Base-by-base conservation (phyloP, 2,888 invertebrate species). In the Eupithecia tripunctaria region DNA sequence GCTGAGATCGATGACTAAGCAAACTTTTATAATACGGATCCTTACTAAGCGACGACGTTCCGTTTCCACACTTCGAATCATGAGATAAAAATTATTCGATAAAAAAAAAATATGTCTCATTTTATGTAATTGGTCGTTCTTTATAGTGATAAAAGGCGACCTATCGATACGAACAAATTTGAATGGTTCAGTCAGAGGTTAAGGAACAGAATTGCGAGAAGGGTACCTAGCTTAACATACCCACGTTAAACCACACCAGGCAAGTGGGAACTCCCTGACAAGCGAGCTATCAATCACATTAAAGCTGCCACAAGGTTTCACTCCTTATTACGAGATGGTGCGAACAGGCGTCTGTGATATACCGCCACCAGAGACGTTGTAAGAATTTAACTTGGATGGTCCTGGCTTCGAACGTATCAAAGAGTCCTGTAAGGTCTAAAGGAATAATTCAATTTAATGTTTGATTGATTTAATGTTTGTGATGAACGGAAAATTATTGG, bases 301-400 rank as follows among this genome's bases (percentile, higher is more conserved):
- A 69, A 73, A 76, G 67, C 71, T 73, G 76, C 76, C 76, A 69
- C 75, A 76, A 60, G 73, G 70, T 76, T 74, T 73, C 74, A 73
- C 76, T 74, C 74, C 67, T 60, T 72, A 56, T 59, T 59, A 63
- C 21, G 60, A 14, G 70, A 38, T 67, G 69, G 67, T 72, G 72
- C 25, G 74, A 66, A 74, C 70, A 64, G 59, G 18, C 66, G 72
- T 67, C 67, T 75, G 70, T 72, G 70, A 72, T 75, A 67, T 72
- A 72, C 71, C 69, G 69, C 25, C 67, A n/a, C 25, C 71, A 74
- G 74, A 18, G 0, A 25, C 60, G 65, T 27, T 43, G n/a, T 38
- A 3, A 71, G 68, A 25, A 56, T 25, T 14, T 3, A 32, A 66
- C 8, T 32, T 12, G 15, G 1, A 25, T 41, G 56, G 21, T 14